Conservation (phyloP, 2,797 vertebrate genomes). For the Oreochromis grahami region DNA sequence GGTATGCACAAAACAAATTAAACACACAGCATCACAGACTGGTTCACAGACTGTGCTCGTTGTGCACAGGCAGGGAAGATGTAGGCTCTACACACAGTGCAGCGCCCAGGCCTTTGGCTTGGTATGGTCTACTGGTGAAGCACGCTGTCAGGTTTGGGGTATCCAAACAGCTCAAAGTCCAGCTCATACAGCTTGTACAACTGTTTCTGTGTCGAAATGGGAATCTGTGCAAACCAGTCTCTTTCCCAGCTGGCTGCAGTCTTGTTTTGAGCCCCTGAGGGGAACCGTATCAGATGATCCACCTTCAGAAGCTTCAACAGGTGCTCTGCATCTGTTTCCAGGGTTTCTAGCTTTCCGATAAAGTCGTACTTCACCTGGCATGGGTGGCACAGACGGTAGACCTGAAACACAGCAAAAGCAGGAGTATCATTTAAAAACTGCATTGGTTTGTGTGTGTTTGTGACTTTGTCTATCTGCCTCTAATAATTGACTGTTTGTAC, state of each 20-base stretch:
- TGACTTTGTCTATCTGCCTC: neutral
- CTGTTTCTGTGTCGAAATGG: constrained; percentile 80
- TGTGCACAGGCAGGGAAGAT: constrained; percentile 9
- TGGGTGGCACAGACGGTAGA: constrained; percentile 89
- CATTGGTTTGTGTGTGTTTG: neutral
- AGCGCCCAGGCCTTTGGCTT: constrained; percentile 17
- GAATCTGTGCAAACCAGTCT: constrained; percentile 89
- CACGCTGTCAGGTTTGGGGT: constrained; percentile 84
- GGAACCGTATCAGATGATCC: constrained; percentile 85
- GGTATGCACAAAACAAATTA: constrained; percentile 32
- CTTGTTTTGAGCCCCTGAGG: constrained; percentile 84
- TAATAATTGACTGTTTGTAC: neutral
- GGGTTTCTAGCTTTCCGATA: constrained; percentile 88
- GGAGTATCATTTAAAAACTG: neutral
- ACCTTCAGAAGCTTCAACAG: constrained; percentile 86
- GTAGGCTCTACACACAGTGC: constrained; percentile 30
- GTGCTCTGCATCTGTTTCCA: constrained; percentile 87
- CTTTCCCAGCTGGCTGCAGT: constrained; percentile 91
- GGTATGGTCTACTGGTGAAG: constrained; percentile 31
- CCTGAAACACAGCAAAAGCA: constrained; percentile 35
- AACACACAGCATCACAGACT: constrained; percentile 18
- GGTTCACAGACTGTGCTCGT: constrained; percentile 1
- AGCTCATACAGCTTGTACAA: constrained; percentile 92
- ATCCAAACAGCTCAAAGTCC: constrained; percentile 93
- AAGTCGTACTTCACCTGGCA: constrained; percentile 98